Base-by-base conservation (phyloP, 2,888 invertebrate genomes). In the Aplocera efformata region DNA sequence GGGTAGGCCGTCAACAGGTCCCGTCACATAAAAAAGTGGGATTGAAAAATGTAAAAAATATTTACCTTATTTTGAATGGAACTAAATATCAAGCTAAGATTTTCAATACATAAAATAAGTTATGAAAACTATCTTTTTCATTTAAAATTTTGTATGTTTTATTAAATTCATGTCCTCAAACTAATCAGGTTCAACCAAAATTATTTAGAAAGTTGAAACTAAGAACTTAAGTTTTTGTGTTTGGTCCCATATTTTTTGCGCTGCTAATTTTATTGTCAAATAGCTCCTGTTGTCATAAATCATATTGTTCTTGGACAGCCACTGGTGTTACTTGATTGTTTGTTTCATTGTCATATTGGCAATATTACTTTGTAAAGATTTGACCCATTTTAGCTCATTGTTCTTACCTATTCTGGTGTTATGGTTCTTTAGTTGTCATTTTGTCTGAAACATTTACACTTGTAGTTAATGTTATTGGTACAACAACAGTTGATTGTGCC, bases 311-410 rank as follows among this genome's bases (percentile, higher is more conserved):
- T 59, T 63, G 50, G 48, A 63, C 58, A 56, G 82, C 85, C 83
- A 85, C 86, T 72, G 80, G 85, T 85, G 72, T 86, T 86, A 83
- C 65, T 50, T 48, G 53, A 69, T 80, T 81, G 79, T 80, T 64
- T 62, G 48, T 53, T 30, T 39, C 65, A 63, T 73, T 75, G 72
- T 76, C 38, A 50, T 56, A 67, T 78, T 79, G 61, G 74, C 76
- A 72, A 76, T 60, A 50, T 58, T 34, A 56, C 58, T 50, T 52
- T 46, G 48, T 59, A 74, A 74, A 72, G 77, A 74, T 62, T 60
- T 72, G 71, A 65, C 67, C 74, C 70, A 73, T 78, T 75, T 73
- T 61, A 48, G 42, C 43, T 44, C 32, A 61, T 73, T 72, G 68
- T 72, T 57, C 42, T 37, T 27, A 31, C 29, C 55, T 43, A 60